Conservation (phyloP, 2,113 vertebrate species). For the Oncorhynchus tshawytscha region DNA sequence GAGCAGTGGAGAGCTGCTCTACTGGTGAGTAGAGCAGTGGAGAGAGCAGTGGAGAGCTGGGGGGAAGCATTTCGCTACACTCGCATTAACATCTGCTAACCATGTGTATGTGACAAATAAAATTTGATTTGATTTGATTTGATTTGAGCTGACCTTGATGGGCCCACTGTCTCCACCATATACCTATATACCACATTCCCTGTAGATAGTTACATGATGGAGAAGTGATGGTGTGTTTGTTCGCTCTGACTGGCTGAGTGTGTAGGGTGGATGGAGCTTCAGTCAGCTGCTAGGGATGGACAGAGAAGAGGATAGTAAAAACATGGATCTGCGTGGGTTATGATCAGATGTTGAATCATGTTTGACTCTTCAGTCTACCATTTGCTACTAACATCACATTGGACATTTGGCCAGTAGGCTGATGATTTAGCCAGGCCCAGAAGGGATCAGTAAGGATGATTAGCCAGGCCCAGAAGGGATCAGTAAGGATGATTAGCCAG, state of each 20-base stretch:
- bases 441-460: no score
- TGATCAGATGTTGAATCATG: neutral
- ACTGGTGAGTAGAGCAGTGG: no score
- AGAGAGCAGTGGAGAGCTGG: no score
- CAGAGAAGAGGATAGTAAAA: neutral
- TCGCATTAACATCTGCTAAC: no score
- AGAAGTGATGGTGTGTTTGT: conserved; percentile 25
- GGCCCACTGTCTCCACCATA: no score
- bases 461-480: conserved; percentile 13
- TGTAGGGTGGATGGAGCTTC: conserved; percentile 3
- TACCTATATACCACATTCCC: no score
- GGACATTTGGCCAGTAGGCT: neutral
- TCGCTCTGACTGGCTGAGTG: conserved; percentile 22
- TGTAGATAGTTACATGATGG: no score
- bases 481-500: neutral
- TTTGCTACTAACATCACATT: neutral
- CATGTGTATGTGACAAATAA: no score
- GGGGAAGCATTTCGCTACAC: no score
- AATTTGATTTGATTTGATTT: no score
- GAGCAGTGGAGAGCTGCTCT: conserved; percentile 1
- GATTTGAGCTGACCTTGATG: no score
- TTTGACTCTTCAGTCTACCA: neutral
- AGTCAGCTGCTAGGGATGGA: conserved; percentile 17
- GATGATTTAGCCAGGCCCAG: no score
- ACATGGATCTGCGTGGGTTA: neutral